A percentile compares a stretch with the other conserved stretches of the same genome.
Evolutionary conservation across 2,888 invertebrate genomes (phyloP).

Genomic region (Fissipunctia ypsillon): DNA sequence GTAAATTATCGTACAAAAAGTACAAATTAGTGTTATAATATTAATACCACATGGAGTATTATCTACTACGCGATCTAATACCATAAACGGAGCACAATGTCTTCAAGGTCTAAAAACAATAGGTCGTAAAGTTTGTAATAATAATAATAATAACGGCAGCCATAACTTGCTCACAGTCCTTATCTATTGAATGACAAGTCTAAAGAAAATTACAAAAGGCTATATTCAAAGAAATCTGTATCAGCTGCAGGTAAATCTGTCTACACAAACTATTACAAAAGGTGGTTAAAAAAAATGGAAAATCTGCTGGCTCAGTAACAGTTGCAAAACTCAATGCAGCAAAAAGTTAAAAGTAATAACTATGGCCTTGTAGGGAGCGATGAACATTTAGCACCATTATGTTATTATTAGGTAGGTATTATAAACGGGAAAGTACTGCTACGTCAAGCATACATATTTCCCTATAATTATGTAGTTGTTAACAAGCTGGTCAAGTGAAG

Average conservation of each 20-base stretch:
- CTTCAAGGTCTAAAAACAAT: conserved; percentile 12
- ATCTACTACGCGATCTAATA: conserved; percentile 15
- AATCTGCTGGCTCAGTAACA: conserved; percentile 31
- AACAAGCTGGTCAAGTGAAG: conserved; percentile 43
- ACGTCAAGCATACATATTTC: conserved; percentile 48
- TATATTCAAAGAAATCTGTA: conserved; percentile 22
- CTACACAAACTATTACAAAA: conserved; percentile 11
- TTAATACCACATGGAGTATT: conserved; percentile 18
- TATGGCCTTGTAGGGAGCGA: conserved; percentile 22
- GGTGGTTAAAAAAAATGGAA: conserved; percentile 14
- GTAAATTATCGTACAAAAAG: neutral
- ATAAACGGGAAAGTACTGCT: conserved; percentile 52
- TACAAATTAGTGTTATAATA: neutral
- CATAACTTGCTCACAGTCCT: conserved; percentile 17
- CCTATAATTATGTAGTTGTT: conserved; percentile 37
- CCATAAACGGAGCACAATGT: conserved; percentile 22
- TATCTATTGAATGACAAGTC: conserved; percentile 13
- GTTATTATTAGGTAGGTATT: conserved; percentile 22
- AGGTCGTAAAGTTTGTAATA: conserved; percentile 20
- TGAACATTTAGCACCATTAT: conserved; percentile 12
- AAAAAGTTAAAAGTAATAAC: conserved; percentile 21
- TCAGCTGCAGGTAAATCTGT: conserved; percentile 28
- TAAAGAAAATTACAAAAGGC: conserved; percentile 7
- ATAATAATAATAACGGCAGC: conserved; percentile 11
- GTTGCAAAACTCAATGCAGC: conserved; percentile 24